Percentiles rank a stretch among this genome's conserved stretches.
phyloP scores from a whole-genome alignment of 1,140 invertebrate species.

The Penaeus chinensis region DNA sequence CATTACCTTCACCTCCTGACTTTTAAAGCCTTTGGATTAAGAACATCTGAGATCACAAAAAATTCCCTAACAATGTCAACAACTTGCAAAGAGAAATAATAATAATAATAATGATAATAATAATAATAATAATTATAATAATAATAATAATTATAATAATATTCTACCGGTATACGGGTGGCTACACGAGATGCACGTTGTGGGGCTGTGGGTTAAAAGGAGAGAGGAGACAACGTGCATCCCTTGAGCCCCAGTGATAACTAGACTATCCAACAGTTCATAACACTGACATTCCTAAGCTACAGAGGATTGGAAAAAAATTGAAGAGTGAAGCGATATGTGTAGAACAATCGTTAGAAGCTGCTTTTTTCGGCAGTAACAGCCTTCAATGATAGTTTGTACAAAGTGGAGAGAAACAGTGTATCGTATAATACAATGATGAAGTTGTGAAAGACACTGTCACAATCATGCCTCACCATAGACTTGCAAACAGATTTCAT shows the following conservation, averaged over 20 bases:
- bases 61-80: conserved; percentile 61
- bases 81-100: conserved; percentile 55
- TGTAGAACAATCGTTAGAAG: conserved; percentile 59
- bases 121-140: conserved; percentile 39
- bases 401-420: conserved; percentile 59
- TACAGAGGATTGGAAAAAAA: conserved; percentile 51
- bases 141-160: conserved; percentile 51
- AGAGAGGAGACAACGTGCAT: conserved; percentile 31
- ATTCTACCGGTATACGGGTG: conserved; percentile 54
- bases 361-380: conserved; percentile 59
- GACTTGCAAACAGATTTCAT: conserved; percentile 59
- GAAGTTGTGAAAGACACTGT: conserved; percentile 61
- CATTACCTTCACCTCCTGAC: conserved; percentile 61
- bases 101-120: conserved; percentile 44
- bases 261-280: conserved; percentile 58
- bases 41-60: conserved; percentile 63
- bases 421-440: conserved; percentile 57
- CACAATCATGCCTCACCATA: conserved; percentile 57
- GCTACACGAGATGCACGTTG: conserved; percentile 36
- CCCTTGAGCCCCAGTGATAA: conserved; percentile 35
- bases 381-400: conserved; percentile 62
- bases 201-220: conserved; percentile 20
- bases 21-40: conserved; percentile 62
- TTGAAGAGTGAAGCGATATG: conserved; percentile 51
- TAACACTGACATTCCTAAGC: conserved; percentile 61